Evolutionary conservation across 2,888 invertebrate species (phyloP).

Genomic region (Margaritifera margaritifera): DNA sequence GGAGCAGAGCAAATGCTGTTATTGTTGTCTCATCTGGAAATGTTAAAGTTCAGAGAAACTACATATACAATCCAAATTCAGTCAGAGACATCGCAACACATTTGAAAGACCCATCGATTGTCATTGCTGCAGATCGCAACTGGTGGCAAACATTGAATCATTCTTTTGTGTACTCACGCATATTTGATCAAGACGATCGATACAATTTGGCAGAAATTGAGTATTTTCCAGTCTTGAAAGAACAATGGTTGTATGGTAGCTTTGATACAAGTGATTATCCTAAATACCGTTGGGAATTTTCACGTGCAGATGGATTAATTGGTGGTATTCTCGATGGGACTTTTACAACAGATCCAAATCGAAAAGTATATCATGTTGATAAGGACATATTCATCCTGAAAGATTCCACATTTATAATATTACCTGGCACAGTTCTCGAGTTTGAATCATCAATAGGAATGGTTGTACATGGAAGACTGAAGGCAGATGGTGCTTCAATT

Average conservation of each 20-base stretch:
- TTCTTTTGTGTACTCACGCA: slow-evolving; percentile 50
- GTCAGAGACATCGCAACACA: slow-evolving; percentile 96
- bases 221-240: slow-evolving; percentile 91
- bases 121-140: slow-evolving; percentile 94
- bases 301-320: slow-evolving; percentile 51
- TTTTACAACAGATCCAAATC: slow-evolving; percentile 30
- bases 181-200: slow-evolving; percentile 70
- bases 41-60: slow-evolving; percentile 90
- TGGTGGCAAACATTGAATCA: slow-evolving; percentile 83
- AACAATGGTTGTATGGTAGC: slow-evolving; percentile 90
- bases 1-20: slow-evolving; percentile 93
- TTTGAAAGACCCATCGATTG: slow-evolving; percentile 92
- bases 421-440: slow-evolving; percentile 88
- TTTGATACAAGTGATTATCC: slow-evolving; percentile 87
- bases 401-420: slow-evolving; percentile 90
- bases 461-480: slow-evolving; percentile 92
- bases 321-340: slow-evolving; percentile 61
- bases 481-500: slow-evolving; percentile 74
- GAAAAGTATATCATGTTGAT: slow-evolving; percentile 84
- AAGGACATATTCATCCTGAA: slow-evolving; percentile 95
- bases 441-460: slow-evolving; percentile 91
- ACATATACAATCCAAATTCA: slow-evolving; percentile 88
- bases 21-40: slow-evolving; percentile 94
- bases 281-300: slow-evolving; percentile 80
- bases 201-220: slow-evolving; percentile 94